Evolutionary conservation across 2,888 invertebrate species (phyloP).

Genomic region (Aleiodes leptofemur): DNA sequence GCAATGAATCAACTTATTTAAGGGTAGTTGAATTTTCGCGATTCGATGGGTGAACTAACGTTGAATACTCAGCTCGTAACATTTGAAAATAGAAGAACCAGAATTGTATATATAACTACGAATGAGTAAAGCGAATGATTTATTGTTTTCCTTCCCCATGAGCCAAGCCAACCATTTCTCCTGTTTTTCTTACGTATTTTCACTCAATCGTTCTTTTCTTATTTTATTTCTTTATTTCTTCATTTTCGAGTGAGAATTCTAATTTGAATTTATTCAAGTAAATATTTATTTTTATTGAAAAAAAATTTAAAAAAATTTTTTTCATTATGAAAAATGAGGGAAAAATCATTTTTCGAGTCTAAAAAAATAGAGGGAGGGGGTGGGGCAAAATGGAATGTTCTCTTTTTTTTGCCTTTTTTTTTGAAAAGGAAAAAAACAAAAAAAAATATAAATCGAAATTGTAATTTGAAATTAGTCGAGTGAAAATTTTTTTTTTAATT

Average conservation of each 20-base stretch:
- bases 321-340: too few relatives aligned
- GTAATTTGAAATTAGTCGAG: too few relatives aligned
- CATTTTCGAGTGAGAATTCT: slow-evolving; percentile 8
- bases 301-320: too few relatives aligned
- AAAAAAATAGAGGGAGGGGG: too few relatives aligned
- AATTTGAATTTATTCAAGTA: neutral
- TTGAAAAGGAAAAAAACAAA: too few relatives aligned
- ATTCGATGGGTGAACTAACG: slow-evolving; percentile 65
- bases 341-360: too few relatives aligned
- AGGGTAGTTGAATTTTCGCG: slow-evolving; percentile 74
- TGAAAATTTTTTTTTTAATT: too few relatives aligned
- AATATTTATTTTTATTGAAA: neutral
- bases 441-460: too few relatives aligned
- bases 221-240: slow-evolving; percentile 10
- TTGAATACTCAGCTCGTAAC: slow-evolving; percentile 44
- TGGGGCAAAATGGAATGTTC: too few relatives aligned
- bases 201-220: neutral
- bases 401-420: too few relatives aligned
- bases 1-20: slow-evolving; percentile 75
- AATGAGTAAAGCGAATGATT: slow-evolving; percentile 63
- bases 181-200: slow-evolving; percentile 20
- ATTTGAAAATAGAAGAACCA: slow-evolving; percentile 42
- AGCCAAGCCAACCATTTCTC: slow-evolving; percentile 32
- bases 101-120: slow-evolving; percentile 50
- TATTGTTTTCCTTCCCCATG: slow-evolving; percentile 63